Evolutionary conservation across 2,888 invertebrate genomes (phyloP).

Genomic region (Lordiphosa fenestrarum): DNA sequence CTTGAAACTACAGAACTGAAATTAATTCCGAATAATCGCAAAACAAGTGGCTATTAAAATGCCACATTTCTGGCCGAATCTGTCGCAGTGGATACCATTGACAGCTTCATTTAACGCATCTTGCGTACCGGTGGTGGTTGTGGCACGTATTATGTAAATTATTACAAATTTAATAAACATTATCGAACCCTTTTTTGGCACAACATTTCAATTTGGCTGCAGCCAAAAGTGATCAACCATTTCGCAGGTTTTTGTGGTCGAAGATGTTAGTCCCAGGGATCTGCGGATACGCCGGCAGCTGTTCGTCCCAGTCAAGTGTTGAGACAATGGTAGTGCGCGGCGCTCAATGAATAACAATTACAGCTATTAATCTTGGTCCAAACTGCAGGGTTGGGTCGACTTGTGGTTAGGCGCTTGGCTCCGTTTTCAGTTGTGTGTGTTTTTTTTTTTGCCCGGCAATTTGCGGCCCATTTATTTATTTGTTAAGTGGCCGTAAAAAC

Average conservation of each 20-base stretch:
- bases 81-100: constrained; percentile 25
- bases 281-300: constrained; percentile 30
- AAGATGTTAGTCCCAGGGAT: constrained; percentile 6
- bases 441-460: constrained; percentile 50
- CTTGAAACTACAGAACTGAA: constrained; percentile 1
- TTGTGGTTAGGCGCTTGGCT: constrained; percentile 55
- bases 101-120: constrained; percentile 31
- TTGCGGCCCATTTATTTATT: constrained; percentile 73
- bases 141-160: constrained; percentile 25
- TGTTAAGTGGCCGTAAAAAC: constrained; percentile 76
- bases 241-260: constrained; percentile 35
- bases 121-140: not conserved
- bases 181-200: constrained; percentile 3
- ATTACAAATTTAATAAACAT: constrained; percentile 34
- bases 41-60: not conserved
- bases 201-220: constrained; percentile 11
- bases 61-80: not conserved
- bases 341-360: constrained; percentile 74
- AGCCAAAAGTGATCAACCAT: constrained; percentile 5
- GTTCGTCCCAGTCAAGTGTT: constrained; percentile 54
- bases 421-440: not conserved
- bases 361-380: constrained; percentile 67
- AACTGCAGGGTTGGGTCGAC: constrained; percentile 40
- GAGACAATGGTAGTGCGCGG: constrained; percentile 67
- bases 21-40: not conserved